Percentiles rank a stretch among this genome's conserved stretches.
Conservation (phyloP, 2,888 invertebrate genomes). For the Sesamia inferens region DNA sequence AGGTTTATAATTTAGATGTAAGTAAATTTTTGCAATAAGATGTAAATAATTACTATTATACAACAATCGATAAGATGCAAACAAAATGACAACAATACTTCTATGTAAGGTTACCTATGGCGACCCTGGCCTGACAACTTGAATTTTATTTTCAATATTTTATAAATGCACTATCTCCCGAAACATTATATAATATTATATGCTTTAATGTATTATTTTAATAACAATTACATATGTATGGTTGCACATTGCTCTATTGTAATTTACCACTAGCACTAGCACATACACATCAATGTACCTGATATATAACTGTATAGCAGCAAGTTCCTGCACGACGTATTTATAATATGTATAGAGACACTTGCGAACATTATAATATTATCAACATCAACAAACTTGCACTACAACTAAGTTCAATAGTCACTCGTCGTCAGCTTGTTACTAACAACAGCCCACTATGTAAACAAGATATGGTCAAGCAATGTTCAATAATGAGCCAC, state of each 20-base stretch:
- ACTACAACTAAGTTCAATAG: slow-evolving; percentile 26
- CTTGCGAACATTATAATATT: slow-evolving; percentile 22
- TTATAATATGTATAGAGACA: slow-evolving; percentile 38
- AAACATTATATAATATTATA: slow-evolving; percentile 43
- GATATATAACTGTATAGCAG: slow-evolving; percentile 61
- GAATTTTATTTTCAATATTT: slow-evolving; percentile 31
- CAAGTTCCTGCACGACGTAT: slow-evolving; percentile 32
- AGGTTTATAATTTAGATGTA: slow-evolving; percentile 84
- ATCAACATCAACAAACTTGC: slow-evolving; percentile 29
- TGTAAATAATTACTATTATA: slow-evolving; percentile 84
- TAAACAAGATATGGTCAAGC: slow-evolving; percentile 51
- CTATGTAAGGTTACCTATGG: slow-evolving; percentile 56
- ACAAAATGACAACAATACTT: slow-evolving; percentile 68
- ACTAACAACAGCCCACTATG: slow-evolving; percentile 50
- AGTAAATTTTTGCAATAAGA: slow-evolving; percentile 81
- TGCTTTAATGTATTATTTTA: slow-evolving; percentile 42
- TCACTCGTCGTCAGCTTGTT: slow-evolving; percentile 32
- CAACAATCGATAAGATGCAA: slow-evolving; percentile 64
- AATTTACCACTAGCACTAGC: slow-evolving; percentile 58
- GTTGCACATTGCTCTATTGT: slow-evolving; percentile 48
- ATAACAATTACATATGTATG: slow-evolving; percentile 47
- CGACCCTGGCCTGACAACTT: slow-evolving; percentile 20
- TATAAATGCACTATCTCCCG: slow-evolving; percentile 51
- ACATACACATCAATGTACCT: slow-evolving; percentile 72
- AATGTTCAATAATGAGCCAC: slow-evolving; percentile 60